Evolutionary conservation across 2,113 vertebrate species (phyloP).

Genomic region (Cathartes aura): DNA sequence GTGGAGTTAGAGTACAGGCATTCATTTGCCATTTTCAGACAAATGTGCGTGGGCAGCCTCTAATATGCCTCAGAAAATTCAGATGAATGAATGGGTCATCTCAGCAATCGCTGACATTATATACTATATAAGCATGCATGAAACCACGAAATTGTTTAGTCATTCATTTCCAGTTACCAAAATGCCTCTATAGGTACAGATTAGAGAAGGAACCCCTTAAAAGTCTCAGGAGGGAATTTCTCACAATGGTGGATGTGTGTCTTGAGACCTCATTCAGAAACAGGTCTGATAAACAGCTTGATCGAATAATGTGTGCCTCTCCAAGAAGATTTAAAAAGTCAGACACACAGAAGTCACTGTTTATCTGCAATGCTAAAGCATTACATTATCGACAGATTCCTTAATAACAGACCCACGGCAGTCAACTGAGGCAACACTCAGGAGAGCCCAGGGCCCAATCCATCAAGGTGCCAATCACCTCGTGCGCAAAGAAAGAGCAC

Average conservation of each 20-base stretch:
- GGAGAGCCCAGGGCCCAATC: neutral
- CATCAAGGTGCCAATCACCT: neutral
- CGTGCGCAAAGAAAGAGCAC: rapidly evolving
- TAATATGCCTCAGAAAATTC: conserved; percentile 36
- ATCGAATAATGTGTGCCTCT: neutral
- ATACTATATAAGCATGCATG: neutral
- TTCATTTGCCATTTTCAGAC: conserved; percentile 37
- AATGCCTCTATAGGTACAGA: neutral
- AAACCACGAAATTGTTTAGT: conserved; percentile 12
- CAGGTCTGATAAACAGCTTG: neutral
- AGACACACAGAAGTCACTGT: neutral
- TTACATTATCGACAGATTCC: neutral
- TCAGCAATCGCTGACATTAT: conserved; percentile 9
- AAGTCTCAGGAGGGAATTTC: neutral
- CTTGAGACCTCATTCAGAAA: neutral
- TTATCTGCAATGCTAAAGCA: neutral
- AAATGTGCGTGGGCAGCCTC: conserved; percentile 17
- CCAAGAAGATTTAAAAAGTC: neutral
- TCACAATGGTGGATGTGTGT: neutral
- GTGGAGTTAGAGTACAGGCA: neutral
- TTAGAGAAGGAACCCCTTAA: neutral
- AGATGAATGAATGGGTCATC: conserved; percentile 2
- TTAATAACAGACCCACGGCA: neutral
- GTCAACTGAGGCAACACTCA: neutral
- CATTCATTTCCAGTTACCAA: neutral